Evolutionary conservation across 2,888 invertebrate species (phyloP).

Genomic region (Monochamus alternatus): DNA sequence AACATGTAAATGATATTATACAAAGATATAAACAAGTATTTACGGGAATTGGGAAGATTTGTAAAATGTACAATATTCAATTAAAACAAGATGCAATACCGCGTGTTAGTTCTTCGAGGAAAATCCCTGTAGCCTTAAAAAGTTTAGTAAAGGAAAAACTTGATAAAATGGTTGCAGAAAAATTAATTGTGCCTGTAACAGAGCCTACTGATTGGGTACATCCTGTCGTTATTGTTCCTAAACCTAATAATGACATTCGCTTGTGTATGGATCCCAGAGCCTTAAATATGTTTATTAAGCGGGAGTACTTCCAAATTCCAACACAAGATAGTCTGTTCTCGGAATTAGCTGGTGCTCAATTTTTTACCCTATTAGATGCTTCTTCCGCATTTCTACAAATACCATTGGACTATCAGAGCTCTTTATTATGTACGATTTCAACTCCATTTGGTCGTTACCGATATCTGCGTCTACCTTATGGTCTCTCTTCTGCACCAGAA

Average conservation of each 20-base stretch:
- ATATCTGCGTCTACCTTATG: not conserved
- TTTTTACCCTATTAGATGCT: not conserved
- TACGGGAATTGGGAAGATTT: too few relatives aligned
- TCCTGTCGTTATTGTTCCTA: conserved; percentile 31
- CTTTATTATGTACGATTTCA: not conserved
- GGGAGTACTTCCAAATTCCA: not conserved
- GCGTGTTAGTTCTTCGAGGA: not conserved
- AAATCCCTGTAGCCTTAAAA: not conserved
- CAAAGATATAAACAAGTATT: too few relatives aligned
- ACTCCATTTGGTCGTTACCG: not conserved
- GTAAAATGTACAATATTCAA: too few relatives aligned
- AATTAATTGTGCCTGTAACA: conserved; percentile 24
- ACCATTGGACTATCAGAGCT: not conserved
- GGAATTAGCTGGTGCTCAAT: not conserved
- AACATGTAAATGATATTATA: too few relatives aligned
- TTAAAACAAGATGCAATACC: too few relatives aligned
- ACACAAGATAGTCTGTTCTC: not conserved
- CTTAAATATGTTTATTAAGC: conserved; percentile 5
- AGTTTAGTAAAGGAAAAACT: not conserved
- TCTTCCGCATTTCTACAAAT: not conserved
- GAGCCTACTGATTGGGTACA: conserved; percentile 29
- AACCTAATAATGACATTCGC: conserved; percentile 18
- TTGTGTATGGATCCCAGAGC: conserved; percentile 31
- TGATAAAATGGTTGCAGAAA: conserved; percentile 18
- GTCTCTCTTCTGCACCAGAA: not conserved